phyloP scores from a whole-genome alignment of 2,888 invertebrate genomes.

The Meganola albula region DNA sequence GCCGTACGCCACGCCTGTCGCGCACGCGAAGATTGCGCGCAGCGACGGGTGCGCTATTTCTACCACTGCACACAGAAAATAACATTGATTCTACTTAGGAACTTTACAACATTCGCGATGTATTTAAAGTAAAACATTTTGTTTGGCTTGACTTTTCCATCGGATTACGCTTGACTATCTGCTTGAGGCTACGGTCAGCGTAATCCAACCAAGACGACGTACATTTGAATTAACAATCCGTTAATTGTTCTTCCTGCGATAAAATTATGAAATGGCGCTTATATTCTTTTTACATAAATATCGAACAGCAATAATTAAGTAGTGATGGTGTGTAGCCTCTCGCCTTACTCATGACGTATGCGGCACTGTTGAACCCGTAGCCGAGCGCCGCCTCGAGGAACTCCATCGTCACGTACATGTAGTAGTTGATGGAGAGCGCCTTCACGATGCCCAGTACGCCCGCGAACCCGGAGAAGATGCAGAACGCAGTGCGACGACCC shows the following conservation, averaged over 20 bases:
- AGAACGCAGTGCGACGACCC: conserved; percentile 76
- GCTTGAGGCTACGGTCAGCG: no score
- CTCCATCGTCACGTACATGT: conserved; percentile 75
- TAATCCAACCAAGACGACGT: no score
- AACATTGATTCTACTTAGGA: no score
- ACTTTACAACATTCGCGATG: no score
- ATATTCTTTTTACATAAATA: no score
- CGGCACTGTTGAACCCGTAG: conserved; percentile 76
- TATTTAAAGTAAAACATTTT: no score
- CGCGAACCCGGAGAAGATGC: conserved; percentile 63
- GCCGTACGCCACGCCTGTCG: conserved; percentile 65
- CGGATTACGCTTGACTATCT: no score
- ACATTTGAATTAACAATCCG: no score
- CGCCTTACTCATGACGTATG: conserved; percentile 60
- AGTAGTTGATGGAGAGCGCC: conserved; percentile 73
- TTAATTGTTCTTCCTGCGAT: no score
- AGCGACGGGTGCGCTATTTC: conserved; percentile 59
- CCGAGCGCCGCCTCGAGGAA: conserved; percentile 76
- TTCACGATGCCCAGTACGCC: conserved; percentile 72
- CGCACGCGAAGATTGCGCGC: conserved; percentile 59
- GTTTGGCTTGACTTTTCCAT: no score
- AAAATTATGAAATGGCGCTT: no score
- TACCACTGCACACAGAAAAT: conserved; percentile 57
- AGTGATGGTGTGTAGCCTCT: background rate
- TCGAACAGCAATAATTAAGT: background rate